Evolutionary conservation across 2,888 invertebrate genomes (phyloP), one percentile per base, ranked within the genome.

Genomic region (Anthrax anthrax): DNA sequence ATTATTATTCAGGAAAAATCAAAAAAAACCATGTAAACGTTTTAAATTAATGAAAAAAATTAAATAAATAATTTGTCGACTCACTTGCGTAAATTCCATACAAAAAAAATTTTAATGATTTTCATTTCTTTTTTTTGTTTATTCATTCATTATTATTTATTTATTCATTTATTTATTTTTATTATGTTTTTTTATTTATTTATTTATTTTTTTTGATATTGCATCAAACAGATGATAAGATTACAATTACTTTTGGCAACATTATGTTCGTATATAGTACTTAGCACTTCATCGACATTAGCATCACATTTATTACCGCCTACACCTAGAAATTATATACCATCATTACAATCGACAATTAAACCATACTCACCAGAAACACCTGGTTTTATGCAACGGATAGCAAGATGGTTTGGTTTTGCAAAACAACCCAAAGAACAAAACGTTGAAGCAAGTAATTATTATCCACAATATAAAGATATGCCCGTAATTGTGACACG

Each of bases 381-480:
- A 27, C 52, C 60, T 4, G 63, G 67, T 29, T 61, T 68, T 50
- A 64, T 68, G 62, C 62, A 64, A 46, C 59, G 67, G 42, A 60
- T 69, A 47, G 68, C 66, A 19, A 58, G 64, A 44, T 69, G 68
- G 68, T 64, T 69, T 52, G 67, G 67, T 17, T 57, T 61, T 48
- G 61, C 61, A 29, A 52, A 56, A 2, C n/a, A 16, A 2, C 44
- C 55, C 5, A 56, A 56, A 13, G 59, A 64, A 23, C 64, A 60
- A 42, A 60, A 63, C 46, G 40, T 57, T 0, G 55, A 55, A 42
- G 47, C 39, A 1, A 48, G 43, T 38, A 44, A 55, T 18, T 46
- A 50, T 40, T 50, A 54, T 39, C 42, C 47, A 2, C 54, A 53
- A 27, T 52, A 50, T 42, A 53, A 54, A 19, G 51, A 52, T 2